Evolutionary conservation across 2,888 invertebrate genomes (phyloP).

Genomic region (Cryptophagus acutangulus): DNA sequence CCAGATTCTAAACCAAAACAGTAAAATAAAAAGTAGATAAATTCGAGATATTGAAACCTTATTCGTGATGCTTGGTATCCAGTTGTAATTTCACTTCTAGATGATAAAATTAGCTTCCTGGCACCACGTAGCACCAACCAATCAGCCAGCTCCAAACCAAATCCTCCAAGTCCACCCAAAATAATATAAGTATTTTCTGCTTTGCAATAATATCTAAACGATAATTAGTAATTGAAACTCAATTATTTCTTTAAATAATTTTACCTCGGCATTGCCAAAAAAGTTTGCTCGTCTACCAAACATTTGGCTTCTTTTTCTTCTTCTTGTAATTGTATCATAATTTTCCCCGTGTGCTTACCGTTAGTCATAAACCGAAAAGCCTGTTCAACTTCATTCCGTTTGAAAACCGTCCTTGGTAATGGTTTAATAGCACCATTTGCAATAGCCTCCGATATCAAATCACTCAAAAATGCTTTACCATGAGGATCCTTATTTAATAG

Average conservation of each 20-base stretch:
- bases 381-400: slow-evolving; percentile 60
- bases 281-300: no score
- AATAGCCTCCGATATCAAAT: slow-evolving; percentile 11
- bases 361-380: slow-evolving; percentile 64
- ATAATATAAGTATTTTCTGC: slow-evolving; percentile 56
- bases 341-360: slow-evolving; percentile 80
- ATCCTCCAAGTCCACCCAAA: slow-evolving; percentile 83
- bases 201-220: slow-evolving; percentile 50
- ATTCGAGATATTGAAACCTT: slow-evolving; percentile 22
- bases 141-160: slow-evolving; percentile 83
- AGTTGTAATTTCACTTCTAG: slow-evolving; percentile 70
- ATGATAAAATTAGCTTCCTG: slow-evolving; percentile 70
- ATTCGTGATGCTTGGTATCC: slow-evolving; percentile 68
- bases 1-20: slow-evolving; percentile 56
- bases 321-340: slow-evolving; percentile 47
- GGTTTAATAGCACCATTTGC: slow-evolving; percentile 62
- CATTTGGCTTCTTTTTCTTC: no score
- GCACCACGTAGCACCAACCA: slow-evolving; percentile 84
- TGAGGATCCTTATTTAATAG: slow-evolving; percentile 18
- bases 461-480: background rate
- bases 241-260: no score
- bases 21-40: background rate
- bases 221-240: no score
- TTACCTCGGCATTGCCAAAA: slow-evolving; percentile 27
- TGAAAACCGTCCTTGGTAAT: slow-evolving; percentile 60